phyloP scores from a whole-genome alignment of 2,888 invertebrate species.

The Branchipolynoe longqiensis region DNA sequence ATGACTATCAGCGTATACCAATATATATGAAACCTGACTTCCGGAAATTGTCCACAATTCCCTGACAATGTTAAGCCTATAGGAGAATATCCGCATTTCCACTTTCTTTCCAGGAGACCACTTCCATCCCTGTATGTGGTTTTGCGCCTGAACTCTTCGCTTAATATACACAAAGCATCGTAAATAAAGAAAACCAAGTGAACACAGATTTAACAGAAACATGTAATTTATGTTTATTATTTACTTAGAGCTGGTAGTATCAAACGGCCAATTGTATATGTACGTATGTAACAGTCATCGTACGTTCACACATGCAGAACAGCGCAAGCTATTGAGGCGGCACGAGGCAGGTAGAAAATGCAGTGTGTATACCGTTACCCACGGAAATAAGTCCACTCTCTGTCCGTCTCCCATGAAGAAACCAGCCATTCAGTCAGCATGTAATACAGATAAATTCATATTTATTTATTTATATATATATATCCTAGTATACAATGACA shows the following conservation, averaged over 20 bases:
- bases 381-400: background rate
- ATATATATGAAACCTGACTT: too few relatives aligned
- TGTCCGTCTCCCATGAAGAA: background rate
- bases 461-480: background rate
- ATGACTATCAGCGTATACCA: too few relatives aligned
- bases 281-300: background rate
- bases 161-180: too few relatives aligned
- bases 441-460: background rate
- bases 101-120: too few relatives aligned
- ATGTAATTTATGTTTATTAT: slow-evolving; percentile 52
- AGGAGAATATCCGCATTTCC: too few relatives aligned
- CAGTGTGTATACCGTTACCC: background rate
- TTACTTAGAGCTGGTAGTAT: slow-evolving; percentile 41
- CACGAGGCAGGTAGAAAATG: slow-evolving; percentile 13
- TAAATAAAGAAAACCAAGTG: too few relatives aligned
- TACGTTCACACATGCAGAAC: slow-evolving; percentile 16
- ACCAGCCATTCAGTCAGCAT: slow-evolving; percentile 6
- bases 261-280: slow-evolving; percentile 44
- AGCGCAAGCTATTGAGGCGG: background rate
- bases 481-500: background rate
- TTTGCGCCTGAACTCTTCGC: too few relatives aligned
- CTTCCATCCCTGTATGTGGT: too few relatives aligned
- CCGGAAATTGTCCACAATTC: too few relatives aligned
- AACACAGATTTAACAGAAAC: slow-evolving; percentile 36
- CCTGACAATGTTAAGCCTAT: too few relatives aligned